A percentile compares a stretch with the other conserved stretches of the same genome.
These are phyloP conservation scores for Dendroctonus ponderosae DNA, from an alignment of 1,140 invertebrate species.

Conservation along the genomic window DNA sequence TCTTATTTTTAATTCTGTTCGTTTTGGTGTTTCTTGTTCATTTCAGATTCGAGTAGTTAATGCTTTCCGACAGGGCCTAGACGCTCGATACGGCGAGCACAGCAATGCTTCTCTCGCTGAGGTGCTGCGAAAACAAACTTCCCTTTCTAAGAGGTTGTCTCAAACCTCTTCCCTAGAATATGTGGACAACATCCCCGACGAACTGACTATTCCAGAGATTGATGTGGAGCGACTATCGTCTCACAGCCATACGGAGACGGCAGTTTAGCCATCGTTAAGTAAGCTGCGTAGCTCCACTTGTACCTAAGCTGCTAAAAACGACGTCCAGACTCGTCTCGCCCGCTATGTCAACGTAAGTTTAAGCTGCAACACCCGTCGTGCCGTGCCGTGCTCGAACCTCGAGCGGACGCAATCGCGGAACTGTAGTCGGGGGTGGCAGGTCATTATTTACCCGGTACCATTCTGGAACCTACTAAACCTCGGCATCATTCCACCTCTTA, in stretches of 20 bases:
- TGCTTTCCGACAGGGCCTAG: conserved; percentile 97
- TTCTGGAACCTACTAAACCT: conserved; percentile 2
- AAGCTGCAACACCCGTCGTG: background rate
- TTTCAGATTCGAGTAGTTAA: conserved; percentile 98
- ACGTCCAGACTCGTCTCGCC: conserved; percentile 20
- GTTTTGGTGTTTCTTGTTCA: conserved; percentile 52
- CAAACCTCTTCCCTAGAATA: conserved; percentile 90
- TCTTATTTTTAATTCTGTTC: conserved; percentile 51
- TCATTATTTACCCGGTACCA: conserved; percentile 16
- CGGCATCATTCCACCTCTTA: conserved; percentile 4
- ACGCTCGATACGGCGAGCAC: conserved; percentile 90
- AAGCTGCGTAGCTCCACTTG: conserved; percentile 22
- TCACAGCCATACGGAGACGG: conserved; percentile 90
- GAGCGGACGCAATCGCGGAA: conserved; percentile 15
- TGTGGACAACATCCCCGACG: conserved; percentile 82
- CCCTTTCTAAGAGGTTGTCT: conserved; percentile 83
- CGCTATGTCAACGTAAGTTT: conserved; percentile 1
- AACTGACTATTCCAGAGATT: conserved; percentile 83
- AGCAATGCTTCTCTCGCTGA: conserved; percentile 84
- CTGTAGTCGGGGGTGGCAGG: conserved; percentile 25
- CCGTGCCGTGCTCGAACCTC: conserved; percentile 4
- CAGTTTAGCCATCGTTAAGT: conserved; percentile 65
- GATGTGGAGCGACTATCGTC: conserved; percentile 87
- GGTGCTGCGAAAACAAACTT: conserved; percentile 87
- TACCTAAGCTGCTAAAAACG: conserved; percentile 25